These are phyloP conservation scores for Euplexia lucipara DNA, from an alignment of 2,888 invertebrate genomes.

Conservation along the genomic window DNA sequence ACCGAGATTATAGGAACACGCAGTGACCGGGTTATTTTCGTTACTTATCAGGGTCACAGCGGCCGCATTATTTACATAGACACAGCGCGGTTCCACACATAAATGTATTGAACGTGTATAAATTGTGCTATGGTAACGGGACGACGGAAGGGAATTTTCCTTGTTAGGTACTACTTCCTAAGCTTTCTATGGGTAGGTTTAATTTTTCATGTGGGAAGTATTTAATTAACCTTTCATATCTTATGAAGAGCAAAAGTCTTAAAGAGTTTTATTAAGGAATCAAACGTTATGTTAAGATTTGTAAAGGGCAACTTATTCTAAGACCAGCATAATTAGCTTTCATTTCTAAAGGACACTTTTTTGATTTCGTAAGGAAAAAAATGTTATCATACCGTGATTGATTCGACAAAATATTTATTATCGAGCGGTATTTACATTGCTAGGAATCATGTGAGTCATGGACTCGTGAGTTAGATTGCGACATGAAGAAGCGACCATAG, in stretches of 20 bases:
- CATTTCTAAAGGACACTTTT: neutral
- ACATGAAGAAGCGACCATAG: conserved; percentile 10
- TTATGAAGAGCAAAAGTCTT: neutral
- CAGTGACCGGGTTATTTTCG: conserved; percentile 85
- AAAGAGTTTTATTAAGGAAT: neutral
- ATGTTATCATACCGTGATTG: conserved; percentile 13
- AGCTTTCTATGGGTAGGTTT: neutral
- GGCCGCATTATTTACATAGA: conserved; percentile 74
- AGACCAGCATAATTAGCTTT: conserved; percentile 18
- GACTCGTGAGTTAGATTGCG: conserved; percentile 1
- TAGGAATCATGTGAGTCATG: neutral
- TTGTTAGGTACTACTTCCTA: conserved; percentile 23
- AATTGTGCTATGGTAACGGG: conserved; percentile 41
- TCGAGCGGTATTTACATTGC: neutral
- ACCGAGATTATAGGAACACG: conserved; percentile 78
- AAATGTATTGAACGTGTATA: conserved; percentile 58
- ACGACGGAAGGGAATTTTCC: conserved; percentile 38
- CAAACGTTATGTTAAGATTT: neutral
- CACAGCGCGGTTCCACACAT: conserved; percentile 64
- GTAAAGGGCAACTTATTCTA: conserved; percentile 21
- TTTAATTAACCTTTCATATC: neutral
- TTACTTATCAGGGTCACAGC: conserved; percentile 84
- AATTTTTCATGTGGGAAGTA: conserved; percentile 6
- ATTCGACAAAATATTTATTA: neutral
- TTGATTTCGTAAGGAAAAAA: conserved; percentile 6